Conservation (phyloP, 2,888 invertebrate species). For the Hydraecia micacea region DNA sequence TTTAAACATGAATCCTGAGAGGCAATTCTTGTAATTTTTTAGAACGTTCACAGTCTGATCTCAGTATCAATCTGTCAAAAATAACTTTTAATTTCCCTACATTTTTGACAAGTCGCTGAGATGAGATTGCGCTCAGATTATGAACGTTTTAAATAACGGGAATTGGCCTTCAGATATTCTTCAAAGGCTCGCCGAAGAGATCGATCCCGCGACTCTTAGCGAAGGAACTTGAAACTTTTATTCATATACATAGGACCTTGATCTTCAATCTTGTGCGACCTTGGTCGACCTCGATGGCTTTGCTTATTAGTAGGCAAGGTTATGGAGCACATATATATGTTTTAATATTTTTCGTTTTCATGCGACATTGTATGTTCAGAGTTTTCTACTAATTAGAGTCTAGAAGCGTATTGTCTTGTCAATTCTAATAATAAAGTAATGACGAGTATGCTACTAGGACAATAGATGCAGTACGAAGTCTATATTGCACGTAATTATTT, state of each 20-base stretch:
- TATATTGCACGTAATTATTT: constrained; percentile 36
- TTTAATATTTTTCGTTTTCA: constrained; percentile 14
- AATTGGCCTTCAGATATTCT: background rate
- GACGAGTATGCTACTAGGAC: constrained; percentile 38
- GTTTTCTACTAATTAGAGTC: constrained; percentile 33
- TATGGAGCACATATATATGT: constrained; percentile 9
- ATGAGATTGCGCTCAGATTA: background rate
- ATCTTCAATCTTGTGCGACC: constrained; percentile 43
- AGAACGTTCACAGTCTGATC: background rate
- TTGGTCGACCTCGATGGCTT: constrained; percentile 48
- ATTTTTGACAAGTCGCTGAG: background rate
- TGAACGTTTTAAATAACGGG: background rate
- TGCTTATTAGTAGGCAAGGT: constrained; percentile 41
- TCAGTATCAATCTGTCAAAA: background rate
- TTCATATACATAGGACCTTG: constrained; percentile 18
- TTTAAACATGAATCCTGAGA: background rate
- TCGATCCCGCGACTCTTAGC: background rate
- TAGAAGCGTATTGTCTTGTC: constrained; percentile 38
- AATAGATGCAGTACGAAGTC: constrained; percentile 41
- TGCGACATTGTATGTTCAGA: background rate
- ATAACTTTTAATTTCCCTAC: background rate
- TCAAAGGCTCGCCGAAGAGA: background rate
- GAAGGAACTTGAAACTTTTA: constrained; percentile 17
- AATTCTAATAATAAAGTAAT: constrained; percentile 41
- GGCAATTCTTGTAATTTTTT: background rate